These are phyloP conservation scores for Drosophila ohnishii DNA, from an alignment of 1,140 invertebrate species.

Conservation along the genomic window DNA sequence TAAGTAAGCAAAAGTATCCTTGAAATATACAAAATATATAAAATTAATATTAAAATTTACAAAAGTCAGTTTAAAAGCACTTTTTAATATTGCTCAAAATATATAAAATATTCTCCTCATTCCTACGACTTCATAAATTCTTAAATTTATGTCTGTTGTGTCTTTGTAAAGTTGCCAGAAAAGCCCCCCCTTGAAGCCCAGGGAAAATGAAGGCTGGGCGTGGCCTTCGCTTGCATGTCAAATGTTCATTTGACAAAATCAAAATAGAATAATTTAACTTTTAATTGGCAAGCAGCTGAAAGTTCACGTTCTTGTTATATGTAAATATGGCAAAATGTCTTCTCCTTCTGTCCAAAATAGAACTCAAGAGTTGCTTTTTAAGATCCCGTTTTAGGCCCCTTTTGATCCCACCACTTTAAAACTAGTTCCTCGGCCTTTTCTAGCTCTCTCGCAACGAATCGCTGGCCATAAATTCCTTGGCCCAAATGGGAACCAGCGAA, in stretches of 20 bases:
- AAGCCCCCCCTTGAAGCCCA: not conserved
- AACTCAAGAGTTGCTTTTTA: slow-evolving; percentile 6
- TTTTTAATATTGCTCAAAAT: not conserved
- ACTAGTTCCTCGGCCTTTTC: slow-evolving; percentile 12
- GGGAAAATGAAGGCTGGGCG: not conserved
- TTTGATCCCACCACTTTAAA: slow-evolving; percentile 40
- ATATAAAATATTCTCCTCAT: not conserved
- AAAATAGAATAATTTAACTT: slow-evolving; percentile 77
- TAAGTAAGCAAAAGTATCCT: no score
- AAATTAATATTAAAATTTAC: no score
- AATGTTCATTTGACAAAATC: slow-evolving; percentile 66
- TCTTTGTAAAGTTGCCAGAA: not conserved
- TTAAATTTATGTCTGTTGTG: slow-evolving; percentile 6
- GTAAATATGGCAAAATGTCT: slow-evolving; percentile 35
- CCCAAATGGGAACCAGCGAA: slow-evolving; percentile 60
- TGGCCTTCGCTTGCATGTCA: slow-evolving; percentile 60
- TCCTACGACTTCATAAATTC: slow-evolving; percentile 3
- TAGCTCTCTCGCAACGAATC: slow-evolving; percentile 32
- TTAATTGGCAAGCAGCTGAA: slow-evolving; percentile 67
- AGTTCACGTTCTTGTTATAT: slow-evolving; percentile 62
- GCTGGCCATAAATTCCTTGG: slow-evolving; percentile 65
- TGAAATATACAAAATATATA: no score
- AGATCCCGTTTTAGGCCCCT: slow-evolving; percentile 6
- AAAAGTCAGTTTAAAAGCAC: not conserved
- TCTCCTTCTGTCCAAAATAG: not conserved